Base-by-base conservation (phyloP, 2,888 invertebrate genomes). In the Nineta flava region DNA sequence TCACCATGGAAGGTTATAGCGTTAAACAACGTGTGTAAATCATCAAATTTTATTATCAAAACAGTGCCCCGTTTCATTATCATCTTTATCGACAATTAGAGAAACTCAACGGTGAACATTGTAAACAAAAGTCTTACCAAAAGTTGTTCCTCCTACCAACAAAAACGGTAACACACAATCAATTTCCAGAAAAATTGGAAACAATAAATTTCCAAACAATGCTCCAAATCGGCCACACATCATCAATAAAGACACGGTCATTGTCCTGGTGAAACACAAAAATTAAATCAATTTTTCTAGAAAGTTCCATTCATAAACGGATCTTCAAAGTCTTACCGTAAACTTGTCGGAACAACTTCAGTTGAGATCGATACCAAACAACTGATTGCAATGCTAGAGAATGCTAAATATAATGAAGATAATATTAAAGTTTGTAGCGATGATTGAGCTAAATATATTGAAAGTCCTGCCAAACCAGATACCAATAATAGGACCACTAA, bases 161-260 rank as follows among this genome's bases (percentile, higher is more conserved):
- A 81, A 62, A 61, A 86, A 86, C 3, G 85, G 84, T 16, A 83
- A 81, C 26, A 79, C 65, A 58, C 86, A 86, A 35, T 84, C 84
- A 21, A 74, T 68, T 55, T 73, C 65, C 42, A 86, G 69, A 46
- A 86, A 70, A 19, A 77, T 68, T 1, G 86, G 85, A 59, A 86
- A 86, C 3, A 79, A 60, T 44, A 85, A 65, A 55, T 85, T 84
- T 4, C 85, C 86, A 2, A 75, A 64, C 40, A 83, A 73, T 6
- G 85, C 82, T 6, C 85, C 85, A 12, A 77, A 58, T 38, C 85
- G 71, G 2, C 83, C 85, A 46, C 70, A 69, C 81, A 84, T 83
- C 71, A 85, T 73, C 34, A 79, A 76, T 4, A 77, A 69, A 0
- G 83, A 76, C 56, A 86, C 74, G 0, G 83, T 77, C 76, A 83